Percentiles rank a stretch among this genome's conserved stretches.
Conservation (phyloP, 2,797 vertebrate species). For the Psittacula derbiana region DNA sequence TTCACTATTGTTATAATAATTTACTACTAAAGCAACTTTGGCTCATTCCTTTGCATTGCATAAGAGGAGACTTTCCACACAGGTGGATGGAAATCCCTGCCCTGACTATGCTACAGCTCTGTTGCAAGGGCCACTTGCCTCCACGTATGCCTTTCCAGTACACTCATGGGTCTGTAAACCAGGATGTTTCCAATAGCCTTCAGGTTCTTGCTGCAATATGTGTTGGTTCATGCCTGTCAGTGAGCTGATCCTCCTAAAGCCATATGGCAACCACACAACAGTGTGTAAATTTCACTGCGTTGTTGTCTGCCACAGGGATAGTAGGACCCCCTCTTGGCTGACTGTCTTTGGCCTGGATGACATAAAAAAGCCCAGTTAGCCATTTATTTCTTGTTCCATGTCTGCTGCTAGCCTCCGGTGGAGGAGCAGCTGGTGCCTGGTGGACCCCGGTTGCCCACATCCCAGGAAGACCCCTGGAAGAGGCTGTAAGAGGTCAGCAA, state of each 20-base stretch:
- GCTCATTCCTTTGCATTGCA: accelerated
- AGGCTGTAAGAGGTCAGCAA: background rate
- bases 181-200: accelerated
- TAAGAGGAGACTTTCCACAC: background rate
- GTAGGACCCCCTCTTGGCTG: background rate
- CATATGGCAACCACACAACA: background rate
- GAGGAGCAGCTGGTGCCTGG: background rate
- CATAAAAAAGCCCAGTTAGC: background rate
- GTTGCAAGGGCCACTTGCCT: accelerated
- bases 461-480: background rate
- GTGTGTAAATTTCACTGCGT: accelerated
- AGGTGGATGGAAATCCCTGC: background rate
- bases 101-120: background rate
- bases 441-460: background rate
- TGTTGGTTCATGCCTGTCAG: background rate
- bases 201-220: accelerated
- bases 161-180: background rate
- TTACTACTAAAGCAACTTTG: background rate
- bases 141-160: accelerated
- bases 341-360: background rate
- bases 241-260: background rate
- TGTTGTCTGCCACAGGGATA: accelerated
- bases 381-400: background rate
- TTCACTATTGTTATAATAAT: background rate
- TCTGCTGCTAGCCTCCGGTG: background rate